Evolutionary conservation across 2,888 invertebrate genomes (phyloP).

Genomic region (Elaeidobius kamerunicus): DNA sequence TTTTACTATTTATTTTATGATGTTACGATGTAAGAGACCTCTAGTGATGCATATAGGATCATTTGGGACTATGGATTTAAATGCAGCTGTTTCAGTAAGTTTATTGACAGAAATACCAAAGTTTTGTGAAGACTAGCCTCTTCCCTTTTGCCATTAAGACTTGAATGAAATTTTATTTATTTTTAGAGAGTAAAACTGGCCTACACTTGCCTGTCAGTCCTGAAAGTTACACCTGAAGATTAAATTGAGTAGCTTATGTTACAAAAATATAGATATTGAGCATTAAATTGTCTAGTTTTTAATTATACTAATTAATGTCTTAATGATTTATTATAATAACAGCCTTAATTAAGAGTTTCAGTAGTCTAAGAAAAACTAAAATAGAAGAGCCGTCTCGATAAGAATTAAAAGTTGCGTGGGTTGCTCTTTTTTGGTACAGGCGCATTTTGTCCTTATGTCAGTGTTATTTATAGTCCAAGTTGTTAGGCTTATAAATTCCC

Average conservation of each 20-base stretch:
- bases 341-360: no score
- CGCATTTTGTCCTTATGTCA: no score
- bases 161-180: background rate
- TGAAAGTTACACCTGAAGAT: no score
- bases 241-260: no score
- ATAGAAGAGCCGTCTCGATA: no score
- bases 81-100: constrained; percentile 19
- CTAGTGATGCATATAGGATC: constrained; percentile 17
- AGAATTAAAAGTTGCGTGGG: no score
- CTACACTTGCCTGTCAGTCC: constrained; percentile 16
- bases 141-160: background rate
- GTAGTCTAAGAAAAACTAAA: no score
- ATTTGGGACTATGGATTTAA: constrained; percentile 13
- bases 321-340: no score
- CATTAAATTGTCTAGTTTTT: no score
- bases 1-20: constrained; percentile 8
- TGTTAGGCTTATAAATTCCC: constrained; percentile 29
- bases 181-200: constrained; percentile 25
- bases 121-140: background rate
- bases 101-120: background rate
- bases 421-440: no score
- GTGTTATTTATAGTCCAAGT: constrained; percentile 26
- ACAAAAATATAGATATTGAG: no score
- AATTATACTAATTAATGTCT: no score
- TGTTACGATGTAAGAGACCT: constrained; percentile 14